Evolutionary conservation across 2,797 vertebrate genomes (phyloP).

Genomic region (Amphiprion clarkii): DNA sequence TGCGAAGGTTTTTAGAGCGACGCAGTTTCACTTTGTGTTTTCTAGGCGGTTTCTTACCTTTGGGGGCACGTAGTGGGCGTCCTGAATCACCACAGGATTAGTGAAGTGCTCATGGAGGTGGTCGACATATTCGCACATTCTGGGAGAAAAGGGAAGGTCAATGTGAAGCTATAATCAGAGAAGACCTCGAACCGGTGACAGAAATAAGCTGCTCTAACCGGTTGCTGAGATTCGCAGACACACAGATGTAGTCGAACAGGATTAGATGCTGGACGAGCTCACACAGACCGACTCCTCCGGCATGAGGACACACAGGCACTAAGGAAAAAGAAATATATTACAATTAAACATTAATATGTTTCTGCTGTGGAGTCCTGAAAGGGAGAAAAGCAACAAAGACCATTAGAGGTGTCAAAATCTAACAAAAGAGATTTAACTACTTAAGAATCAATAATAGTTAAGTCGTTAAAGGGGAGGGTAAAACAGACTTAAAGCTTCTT

Average conservation of each 20-base stretch:
- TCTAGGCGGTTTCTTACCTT: conserved; percentile 71
- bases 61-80: conserved; percentile 88
- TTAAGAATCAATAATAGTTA: too few relatives aligned
- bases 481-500: too few relatives aligned
- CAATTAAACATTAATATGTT: neutral
- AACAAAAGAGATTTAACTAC: too few relatives aligned
- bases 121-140: conserved; percentile 92
- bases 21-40: neutral
- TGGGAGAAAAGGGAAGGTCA: conserved; percentile 44
- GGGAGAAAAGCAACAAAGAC: too few relatives aligned
- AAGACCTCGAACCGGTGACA: neutral
- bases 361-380: neutral
- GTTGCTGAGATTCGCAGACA: conserved; percentile 83
- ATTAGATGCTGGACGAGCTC: conserved; percentile 90
- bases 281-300: conserved; percentile 89
- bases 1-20: neutral
- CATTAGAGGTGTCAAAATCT: too few relatives aligned
- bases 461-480: too few relatives aligned
- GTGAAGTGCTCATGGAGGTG: conserved; percentile 91
- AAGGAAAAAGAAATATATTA: neutral
- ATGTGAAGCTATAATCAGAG: neutral
- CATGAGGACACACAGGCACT: conserved; percentile 91
- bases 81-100: conserved; percentile 84
- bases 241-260: conserved; percentile 87
- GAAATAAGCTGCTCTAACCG: conserved; percentile 67